These are phyloP conservation scores for Venturia canescens DNA, from an alignment of 1,140 invertebrate species.

Conservation along the genomic window DNA sequence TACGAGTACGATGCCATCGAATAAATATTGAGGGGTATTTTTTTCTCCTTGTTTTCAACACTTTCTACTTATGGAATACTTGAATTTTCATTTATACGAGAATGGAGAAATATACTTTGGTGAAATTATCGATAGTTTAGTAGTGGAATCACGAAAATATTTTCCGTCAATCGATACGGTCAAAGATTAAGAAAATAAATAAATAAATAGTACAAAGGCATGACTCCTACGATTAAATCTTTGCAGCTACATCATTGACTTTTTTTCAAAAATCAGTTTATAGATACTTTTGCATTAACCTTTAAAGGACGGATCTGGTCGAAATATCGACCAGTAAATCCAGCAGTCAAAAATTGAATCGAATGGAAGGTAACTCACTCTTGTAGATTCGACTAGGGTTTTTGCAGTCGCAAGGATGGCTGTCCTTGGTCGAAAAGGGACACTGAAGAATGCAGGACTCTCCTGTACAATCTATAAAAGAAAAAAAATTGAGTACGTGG, in stretches of 20 bases:
- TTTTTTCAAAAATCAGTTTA: too few relatives aligned
- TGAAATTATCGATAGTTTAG: neutral
- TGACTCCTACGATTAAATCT: conserved; percentile 11
- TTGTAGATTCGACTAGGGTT: conserved; percentile 45
- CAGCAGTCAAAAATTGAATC: too few relatives aligned
- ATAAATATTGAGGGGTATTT: too few relatives aligned
- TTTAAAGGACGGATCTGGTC: too few relatives aligned
- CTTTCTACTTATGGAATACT: too few relatives aligned
- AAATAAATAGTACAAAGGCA: neutral
- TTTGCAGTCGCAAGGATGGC: conserved; percentile 61
- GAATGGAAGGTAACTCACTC: conserved; percentile 46
- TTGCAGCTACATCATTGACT: neutral
- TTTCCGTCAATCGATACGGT: neutral
- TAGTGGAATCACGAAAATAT: neutral
- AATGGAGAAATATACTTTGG: too few relatives aligned
- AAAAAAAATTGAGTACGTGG: too few relatives aligned
- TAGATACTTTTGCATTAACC: too few relatives aligned
- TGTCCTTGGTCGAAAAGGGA: conserved; percentile 51
- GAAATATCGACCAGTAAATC: too few relatives aligned
- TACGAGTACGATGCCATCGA: neutral
- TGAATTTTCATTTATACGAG: too few relatives aligned
- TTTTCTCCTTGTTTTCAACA: too few relatives aligned
- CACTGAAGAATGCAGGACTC: conserved; percentile 68
- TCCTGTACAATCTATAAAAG: conserved; percentile 59
- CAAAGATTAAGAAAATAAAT: neutral